Percentiles rank a stretch among this genome's conserved stretches.
Conservation (phyloP, 2,797 vertebrate species). For the Allobates femoralis region DNA sequence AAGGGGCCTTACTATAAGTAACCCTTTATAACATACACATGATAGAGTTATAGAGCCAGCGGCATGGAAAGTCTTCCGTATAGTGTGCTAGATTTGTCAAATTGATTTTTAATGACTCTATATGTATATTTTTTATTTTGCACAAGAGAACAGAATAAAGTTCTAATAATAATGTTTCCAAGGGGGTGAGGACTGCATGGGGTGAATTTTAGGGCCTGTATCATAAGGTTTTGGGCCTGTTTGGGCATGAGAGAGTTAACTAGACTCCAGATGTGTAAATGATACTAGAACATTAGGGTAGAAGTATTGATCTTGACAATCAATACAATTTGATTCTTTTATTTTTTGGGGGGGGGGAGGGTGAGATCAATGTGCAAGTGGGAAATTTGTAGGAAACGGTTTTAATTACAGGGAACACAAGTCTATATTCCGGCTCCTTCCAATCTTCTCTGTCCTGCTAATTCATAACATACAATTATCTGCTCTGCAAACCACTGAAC, state of each 20-base stretch:
- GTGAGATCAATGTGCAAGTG: slow-evolving; percentile 3
- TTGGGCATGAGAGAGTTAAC: background rate
- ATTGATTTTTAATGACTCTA: background rate
- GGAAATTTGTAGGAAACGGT: slow-evolving; percentile 30
- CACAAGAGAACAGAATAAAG: background rate
- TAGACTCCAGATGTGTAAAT: background rate
- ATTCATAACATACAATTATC: slow-evolving; percentile 51
- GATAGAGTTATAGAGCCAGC: slow-evolving; percentile 23
- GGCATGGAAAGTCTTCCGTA: slow-evolving; percentile 8
- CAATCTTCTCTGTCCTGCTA: slow-evolving; percentile 20
- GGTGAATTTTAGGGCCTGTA: background rate
- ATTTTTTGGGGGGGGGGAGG: too few species aligned
- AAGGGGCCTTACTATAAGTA: slow-evolving; percentile 53
- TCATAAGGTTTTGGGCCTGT: slow-evolving; percentile 1
- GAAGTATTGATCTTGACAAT: slow-evolving; percentile 1
- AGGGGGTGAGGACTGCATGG: background rate
- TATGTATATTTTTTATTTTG: background rate
- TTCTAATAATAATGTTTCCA: background rate
- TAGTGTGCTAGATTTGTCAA: background rate
- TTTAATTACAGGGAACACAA: slow-evolving; percentile 35
- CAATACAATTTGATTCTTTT: background rate
- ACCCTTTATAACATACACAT: slow-evolving; percentile 7
- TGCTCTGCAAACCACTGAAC: slow-evolving; percentile 22
- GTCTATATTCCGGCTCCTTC: slow-evolving; percentile 19
- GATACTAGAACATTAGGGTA: background rate